Evolutionary conservation across 35 echinoderm and acorn worm species (phyloP).

Genomic region (Apostichopus japonicus): DNA sequence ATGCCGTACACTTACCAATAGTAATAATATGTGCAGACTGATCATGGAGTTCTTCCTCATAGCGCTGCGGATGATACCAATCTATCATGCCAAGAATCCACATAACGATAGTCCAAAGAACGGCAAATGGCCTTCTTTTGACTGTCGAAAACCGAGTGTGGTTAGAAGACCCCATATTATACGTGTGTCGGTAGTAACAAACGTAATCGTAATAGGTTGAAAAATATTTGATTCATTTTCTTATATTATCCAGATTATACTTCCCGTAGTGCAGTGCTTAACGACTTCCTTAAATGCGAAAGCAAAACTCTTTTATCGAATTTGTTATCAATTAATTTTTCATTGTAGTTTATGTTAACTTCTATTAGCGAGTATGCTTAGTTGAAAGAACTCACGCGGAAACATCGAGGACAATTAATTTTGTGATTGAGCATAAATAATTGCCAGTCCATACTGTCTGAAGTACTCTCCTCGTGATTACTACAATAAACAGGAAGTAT

Average conservation of each 20-base stretch:
- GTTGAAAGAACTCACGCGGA: no score
- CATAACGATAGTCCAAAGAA: not conserved
- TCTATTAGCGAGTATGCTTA: no score
- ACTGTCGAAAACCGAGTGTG: not conserved
- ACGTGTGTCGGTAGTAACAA: not conserved
- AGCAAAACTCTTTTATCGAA: no score
- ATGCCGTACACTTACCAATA: not conserved
- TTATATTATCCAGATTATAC: not conserved
- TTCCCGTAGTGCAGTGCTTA: not conserved
- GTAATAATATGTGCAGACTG: not conserved
- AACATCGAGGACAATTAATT: no score
- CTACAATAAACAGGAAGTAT: no score
- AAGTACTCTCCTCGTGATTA: no score
- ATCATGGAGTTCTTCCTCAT: not conserved
- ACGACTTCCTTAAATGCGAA: not conserved
- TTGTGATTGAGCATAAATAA: no score
- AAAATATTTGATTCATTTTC: not conserved
- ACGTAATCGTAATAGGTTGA: not conserved
- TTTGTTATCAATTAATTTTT: no score
- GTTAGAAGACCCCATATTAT: not conserved
- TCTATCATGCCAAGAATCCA: not conserved
- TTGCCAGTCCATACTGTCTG: no score
- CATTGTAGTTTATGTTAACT: no score
- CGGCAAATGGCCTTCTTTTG: not conserved
- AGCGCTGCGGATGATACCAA: not conserved